Conservation (phyloP, 2,888 invertebrate genomes). For the Tetrapedia diversipes region DNA sequence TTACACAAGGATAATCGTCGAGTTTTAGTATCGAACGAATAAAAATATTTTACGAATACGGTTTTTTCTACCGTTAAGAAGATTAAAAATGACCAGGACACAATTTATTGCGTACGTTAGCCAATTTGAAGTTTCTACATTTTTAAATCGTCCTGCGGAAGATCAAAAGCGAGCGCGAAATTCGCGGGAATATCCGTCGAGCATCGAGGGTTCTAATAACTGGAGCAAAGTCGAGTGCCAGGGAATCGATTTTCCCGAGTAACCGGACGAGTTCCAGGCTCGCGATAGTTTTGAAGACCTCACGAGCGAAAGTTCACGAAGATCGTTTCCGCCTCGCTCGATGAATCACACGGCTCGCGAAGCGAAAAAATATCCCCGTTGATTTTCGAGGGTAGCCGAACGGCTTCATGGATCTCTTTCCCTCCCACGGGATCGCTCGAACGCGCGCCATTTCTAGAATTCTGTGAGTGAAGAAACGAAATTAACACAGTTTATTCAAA, state of each 20-base stretch:
- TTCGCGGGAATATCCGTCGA: background rate
- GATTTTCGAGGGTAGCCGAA: constrained; percentile 1
- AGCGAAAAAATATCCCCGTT: constrained; percentile 24
- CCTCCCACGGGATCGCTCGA: constrained; percentile 15
- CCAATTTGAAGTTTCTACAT: background rate
- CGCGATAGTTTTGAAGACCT: constrained; percentile 5
- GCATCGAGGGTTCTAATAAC: constrained; percentile 26
- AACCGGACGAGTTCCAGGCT: constrained; percentile 2
- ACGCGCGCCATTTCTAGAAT: background rate
- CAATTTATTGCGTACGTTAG: too few relatives aligned
- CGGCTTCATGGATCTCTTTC: background rate
- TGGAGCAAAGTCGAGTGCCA: constrained; percentile 35
- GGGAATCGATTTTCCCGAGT: constrained; percentile 27
- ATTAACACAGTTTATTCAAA: too few relatives aligned
- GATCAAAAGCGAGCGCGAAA: background rate
- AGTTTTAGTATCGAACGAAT: too few relatives aligned
- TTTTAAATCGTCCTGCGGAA: background rate
- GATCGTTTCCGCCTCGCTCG: constrained; percentile 43
- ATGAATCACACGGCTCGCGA: constrained; percentile 34
- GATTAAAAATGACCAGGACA: too few relatives aligned
- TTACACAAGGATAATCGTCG: too few relatives aligned
- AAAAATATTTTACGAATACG: too few relatives aligned
- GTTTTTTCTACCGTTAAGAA: too few relatives aligned
- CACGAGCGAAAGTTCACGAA: constrained; percentile 13
- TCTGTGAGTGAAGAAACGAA: too few relatives aligned